phyloP scores from a whole-genome alignment of 2,797 vertebrate genomes.

The Argyrosomus regius region DNA sequence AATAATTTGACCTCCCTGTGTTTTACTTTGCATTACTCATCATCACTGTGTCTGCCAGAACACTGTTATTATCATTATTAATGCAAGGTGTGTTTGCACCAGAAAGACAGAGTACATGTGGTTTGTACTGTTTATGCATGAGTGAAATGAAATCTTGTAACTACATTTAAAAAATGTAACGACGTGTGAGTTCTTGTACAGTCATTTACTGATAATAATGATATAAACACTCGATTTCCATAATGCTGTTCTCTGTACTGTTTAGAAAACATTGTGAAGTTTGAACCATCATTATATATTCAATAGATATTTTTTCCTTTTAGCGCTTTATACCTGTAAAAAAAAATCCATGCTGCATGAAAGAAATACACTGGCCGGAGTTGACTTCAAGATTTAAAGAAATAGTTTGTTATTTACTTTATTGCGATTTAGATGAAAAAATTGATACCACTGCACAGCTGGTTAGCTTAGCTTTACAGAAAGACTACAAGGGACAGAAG shows the following conservation, averaged over 20 bases:
- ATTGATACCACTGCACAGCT: neutral
- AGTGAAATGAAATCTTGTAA: neutral
- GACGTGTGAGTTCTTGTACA: neutral
- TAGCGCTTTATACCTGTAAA: no score
- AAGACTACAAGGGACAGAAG: neutral
- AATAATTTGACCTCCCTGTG: constrained; percentile 49
- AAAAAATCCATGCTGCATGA: neutral
- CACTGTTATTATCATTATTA: constrained; percentile 25
- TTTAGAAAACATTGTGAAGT: neutral
- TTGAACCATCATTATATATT: neutral
- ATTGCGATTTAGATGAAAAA: neutral
- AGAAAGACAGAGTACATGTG: neutral
- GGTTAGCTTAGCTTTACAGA: neutral
- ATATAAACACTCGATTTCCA: neutral
- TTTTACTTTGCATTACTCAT: constrained; percentile 48
- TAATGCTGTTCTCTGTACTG: neutral
- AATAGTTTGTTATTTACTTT: constrained; percentile 6
- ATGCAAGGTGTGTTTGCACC: constrained; percentile 6
- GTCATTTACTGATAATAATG: neutral
- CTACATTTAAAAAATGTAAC: neutral
- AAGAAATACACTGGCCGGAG: neutral
- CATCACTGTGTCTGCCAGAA: constrained; percentile 45
- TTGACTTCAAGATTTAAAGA: neutral
- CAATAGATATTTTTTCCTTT: neutral
- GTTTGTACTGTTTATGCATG: neutral